Evolutionary conservation across 2,113 vertebrate genomes (phyloP).

Genomic region (Turnix velox): DNA sequence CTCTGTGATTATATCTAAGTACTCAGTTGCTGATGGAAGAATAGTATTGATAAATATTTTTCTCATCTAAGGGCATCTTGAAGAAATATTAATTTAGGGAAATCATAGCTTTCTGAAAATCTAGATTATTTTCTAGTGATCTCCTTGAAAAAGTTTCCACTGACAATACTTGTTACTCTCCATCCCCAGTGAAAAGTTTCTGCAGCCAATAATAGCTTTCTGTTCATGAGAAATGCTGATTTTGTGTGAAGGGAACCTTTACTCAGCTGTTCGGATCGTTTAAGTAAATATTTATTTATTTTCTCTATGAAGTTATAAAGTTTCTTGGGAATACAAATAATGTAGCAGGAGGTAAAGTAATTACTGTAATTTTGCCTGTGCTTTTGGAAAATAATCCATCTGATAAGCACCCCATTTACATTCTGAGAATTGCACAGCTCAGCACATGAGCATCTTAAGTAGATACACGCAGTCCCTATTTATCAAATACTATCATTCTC

Average conservation of each 20-base stretch:
- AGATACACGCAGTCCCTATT: neutral
- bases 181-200: rapidly evolving
- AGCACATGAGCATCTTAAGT: neutral
- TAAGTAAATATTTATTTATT: conserved; percentile 62
- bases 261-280: conserved; percentile 25
- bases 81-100: neutral
- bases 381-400: conserved; percentile 59
- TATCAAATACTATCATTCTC: neutral
- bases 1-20: neutral
- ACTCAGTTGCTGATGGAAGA: neutral
- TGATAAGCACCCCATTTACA: conserved; percentile 42
- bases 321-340: conserved; percentile 61
- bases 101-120: neutral
- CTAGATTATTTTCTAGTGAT: neutral
- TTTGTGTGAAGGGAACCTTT: conserved; percentile 4
- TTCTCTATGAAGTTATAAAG: conserved; percentile 24
- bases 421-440: conserved; percentile 32
- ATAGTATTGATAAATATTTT: neutral
- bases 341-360: conserved; percentile 44
- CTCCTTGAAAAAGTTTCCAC: neutral
- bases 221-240: neutral
- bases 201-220: neutral
- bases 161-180: neutral
- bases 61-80: neutral
- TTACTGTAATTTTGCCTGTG: conserved; percentile 45